These are phyloP conservation scores for Oriolus oriolus DNA, from an alignment of 2,113 vertebrate genomes.

Conservation along the genomic window DNA sequence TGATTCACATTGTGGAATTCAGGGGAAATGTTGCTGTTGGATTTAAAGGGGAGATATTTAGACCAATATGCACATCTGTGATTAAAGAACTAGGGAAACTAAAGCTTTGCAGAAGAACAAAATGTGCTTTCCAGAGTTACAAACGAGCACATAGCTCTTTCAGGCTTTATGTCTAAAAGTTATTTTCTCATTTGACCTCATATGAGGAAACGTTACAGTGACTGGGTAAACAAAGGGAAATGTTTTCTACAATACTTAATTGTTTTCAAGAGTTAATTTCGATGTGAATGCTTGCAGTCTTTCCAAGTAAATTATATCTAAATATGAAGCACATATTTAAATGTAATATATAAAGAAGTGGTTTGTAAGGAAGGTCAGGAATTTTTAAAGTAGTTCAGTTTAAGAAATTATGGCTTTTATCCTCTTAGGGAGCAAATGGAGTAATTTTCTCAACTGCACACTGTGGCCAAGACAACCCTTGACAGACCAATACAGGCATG, in stretches of 20 bases:
- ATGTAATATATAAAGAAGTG: background rate
- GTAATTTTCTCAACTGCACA: background rate
- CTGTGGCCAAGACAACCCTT: background rate
- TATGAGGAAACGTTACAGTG: background rate
- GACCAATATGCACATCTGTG: background rate
- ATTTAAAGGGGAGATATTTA: background rate
- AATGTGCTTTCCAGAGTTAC: background rate
- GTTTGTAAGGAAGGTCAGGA: fast-evolving
- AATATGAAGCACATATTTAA: background rate
- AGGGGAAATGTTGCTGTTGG: background rate
- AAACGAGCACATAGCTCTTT: background rate
- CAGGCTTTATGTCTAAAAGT: background rate
- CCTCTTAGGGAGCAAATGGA: background rate
- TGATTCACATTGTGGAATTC: background rate
- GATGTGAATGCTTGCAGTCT: background rate
- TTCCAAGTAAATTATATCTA: background rate
- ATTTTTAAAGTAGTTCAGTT: background rate
- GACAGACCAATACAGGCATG: background rate
- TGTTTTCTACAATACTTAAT: background rate
- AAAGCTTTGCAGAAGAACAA: background rate
- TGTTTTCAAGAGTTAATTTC: background rate
- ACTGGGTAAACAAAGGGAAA: background rate
- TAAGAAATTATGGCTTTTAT: background rate
- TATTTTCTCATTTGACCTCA: background rate
- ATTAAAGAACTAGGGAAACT: background rate